Evolutionary conservation across 2,113 vertebrate genomes (phyloP).

Genomic region (Pelusios castaneus): DNA sequence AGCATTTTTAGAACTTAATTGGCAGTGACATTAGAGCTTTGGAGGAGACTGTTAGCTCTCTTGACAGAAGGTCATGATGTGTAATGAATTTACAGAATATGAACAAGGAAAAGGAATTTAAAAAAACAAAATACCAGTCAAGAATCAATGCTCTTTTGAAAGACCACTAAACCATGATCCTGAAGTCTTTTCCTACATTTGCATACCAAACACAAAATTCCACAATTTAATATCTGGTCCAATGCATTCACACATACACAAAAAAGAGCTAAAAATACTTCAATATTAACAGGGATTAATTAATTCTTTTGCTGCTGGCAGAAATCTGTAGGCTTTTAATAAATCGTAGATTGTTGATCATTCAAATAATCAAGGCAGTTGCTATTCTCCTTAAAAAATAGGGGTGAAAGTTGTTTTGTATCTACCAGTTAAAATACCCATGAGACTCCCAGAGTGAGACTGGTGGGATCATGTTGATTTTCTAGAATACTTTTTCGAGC

Average conservation of each 20-base stretch:
- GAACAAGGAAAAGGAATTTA: not conserved
- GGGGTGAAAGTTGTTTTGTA: not conserved
- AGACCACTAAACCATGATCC: rapidly evolving
- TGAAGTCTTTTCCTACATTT: not conserved
- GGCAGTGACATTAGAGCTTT: not conserved
- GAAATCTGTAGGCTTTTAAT: not conserved
- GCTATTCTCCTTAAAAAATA: not conserved
- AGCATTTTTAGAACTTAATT: not conserved
- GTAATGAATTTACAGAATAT: not conserved
- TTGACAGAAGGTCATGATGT: no score
- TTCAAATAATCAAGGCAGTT: not conserved
- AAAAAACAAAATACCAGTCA: not conserved
- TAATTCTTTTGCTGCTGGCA: not conserved
- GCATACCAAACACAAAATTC: not conserved
- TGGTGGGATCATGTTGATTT: not conserved
- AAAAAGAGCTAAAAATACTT: no score
- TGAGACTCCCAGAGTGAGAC: not conserved
- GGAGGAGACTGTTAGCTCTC: not conserved
- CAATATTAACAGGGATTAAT: no score
- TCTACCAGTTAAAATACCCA: not conserved
- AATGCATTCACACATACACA: no score
- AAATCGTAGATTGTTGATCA: not conserved
- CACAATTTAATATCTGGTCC: no score
- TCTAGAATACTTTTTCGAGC: not conserved
- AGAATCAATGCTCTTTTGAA: not conserved